These are phyloP conservation scores for Dissostichus mawsoni DNA, from an alignment of 2,113 vertebrate species.

Conservation along the genomic window DNA sequence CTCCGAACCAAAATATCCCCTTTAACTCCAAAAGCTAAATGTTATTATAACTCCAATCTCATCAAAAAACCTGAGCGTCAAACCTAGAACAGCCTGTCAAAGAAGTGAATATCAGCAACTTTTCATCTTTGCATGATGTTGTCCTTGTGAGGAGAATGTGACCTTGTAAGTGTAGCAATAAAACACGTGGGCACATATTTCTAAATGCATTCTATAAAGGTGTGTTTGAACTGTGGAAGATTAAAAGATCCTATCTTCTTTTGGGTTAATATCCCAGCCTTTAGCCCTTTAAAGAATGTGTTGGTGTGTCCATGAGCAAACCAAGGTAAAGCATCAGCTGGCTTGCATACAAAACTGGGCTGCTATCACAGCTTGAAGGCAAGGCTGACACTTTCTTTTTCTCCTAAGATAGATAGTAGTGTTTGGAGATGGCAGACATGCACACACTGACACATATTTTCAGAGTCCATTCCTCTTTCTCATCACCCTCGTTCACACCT, in stretches of 20 bases:
- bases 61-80: neutral
- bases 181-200: constrained; percentile 23
- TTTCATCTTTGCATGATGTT: neutral
- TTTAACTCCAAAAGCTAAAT: constrained; percentile 14
- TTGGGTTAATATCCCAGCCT: constrained; percentile 17
- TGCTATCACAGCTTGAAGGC: constrained; percentile 57
- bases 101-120: constrained; percentile 25
- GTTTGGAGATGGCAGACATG: constrained; percentile 46
- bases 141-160: constrained; percentile 35
- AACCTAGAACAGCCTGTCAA: constrained; percentile 20
- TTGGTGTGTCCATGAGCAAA: constrained; percentile 41
- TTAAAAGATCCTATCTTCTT: constrained; percentile 28
- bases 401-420: constrained; percentile 43
- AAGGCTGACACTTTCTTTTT: constrained; percentile 41
- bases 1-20: constrained; percentile 8
- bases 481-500: constrained; percentile 40
- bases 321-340: constrained; percentile 52
- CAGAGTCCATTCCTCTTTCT: constrained; percentile 47
- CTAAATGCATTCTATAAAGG: constrained; percentile 34
- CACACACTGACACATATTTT: constrained; percentile 60
- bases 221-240: constrained; percentile 13
- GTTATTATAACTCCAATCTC: constrained; percentile 15
- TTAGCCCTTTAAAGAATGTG: constrained; percentile 39
- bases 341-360: constrained; percentile 43
- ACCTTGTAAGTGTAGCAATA: neutral